phyloP scores from a whole-genome alignment of 2,113 vertebrate species.

The Theristicus caerulescens region DNA sequence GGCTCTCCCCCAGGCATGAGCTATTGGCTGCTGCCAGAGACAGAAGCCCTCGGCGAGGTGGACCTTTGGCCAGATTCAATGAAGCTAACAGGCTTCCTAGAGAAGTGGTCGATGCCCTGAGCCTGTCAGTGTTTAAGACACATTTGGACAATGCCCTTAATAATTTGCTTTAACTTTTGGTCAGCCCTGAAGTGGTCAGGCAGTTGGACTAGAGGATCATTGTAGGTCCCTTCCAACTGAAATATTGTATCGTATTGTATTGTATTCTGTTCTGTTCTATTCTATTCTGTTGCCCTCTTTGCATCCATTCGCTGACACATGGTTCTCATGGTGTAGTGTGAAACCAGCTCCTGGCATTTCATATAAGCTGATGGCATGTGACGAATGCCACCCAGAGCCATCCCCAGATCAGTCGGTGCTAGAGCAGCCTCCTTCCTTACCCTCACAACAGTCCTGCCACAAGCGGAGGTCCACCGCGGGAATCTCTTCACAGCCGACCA shows the following conservation, averaged over 20 bases:
- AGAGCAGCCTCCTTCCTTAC: slow-evolving; percentile 6
- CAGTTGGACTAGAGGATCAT: neutral
- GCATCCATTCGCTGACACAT: neutral
- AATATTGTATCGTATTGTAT: neutral
- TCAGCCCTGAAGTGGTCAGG: neutral
- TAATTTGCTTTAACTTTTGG: neutral
- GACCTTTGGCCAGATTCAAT: neutral
- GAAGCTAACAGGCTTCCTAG: neutral
- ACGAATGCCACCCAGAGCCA: neutral
- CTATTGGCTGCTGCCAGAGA: neutral
- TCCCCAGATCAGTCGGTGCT: accelerated
- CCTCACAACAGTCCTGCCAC: slow-evolving; percentile 77
- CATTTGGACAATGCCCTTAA: neutral
- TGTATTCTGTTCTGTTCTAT: neutral
- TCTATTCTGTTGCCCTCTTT: neutral
- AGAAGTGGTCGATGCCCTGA: neutral
- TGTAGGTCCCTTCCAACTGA: neutral
- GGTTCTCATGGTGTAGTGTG: neutral
- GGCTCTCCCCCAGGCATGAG: neutral
- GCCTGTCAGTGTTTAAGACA: neutral
- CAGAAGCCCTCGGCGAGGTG: neutral
- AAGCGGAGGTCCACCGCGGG: slow-evolving; percentile 60
- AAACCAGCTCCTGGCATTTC: neutral
- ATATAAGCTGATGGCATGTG: neutral
- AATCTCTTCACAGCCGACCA: slow-evolving; percentile 63